Evolutionary conservation across 2,888 invertebrate genomes (phyloP).

Genomic region (Norana najaformis): DNA sequence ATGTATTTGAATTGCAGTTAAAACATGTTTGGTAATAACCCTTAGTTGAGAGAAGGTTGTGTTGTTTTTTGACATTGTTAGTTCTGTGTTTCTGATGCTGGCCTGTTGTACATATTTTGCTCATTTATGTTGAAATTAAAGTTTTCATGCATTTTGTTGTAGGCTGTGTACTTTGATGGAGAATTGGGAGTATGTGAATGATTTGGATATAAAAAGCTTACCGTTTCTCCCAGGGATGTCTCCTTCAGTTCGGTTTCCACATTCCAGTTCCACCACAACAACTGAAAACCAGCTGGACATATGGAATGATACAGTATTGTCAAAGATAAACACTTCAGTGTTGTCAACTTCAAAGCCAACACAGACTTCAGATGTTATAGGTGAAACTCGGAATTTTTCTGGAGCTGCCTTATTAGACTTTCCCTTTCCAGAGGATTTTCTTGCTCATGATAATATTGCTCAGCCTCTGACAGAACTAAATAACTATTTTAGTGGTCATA

Average conservation of each 20-base stretch:
- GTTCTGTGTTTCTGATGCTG: background rate
- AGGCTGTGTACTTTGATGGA: background rate
- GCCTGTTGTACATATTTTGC: background rate
- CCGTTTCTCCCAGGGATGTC: background rate
- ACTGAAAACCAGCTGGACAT: background rate
- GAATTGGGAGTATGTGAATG: background rate
- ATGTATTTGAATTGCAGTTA: background rate
- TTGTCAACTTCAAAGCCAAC: background rate
- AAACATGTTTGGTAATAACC: background rate
- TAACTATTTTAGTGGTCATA: background rate
- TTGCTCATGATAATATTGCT: background rate
- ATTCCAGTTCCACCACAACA: background rate
- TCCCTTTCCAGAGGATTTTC: background rate
- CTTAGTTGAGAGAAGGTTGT: background rate
- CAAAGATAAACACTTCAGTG: background rate
- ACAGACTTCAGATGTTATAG: background rate
- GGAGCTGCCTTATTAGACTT: too few relatives aligned
- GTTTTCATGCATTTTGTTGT: background rate
- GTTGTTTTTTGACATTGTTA: background rate
- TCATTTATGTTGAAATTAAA: background rate
- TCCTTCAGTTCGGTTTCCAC: background rate
- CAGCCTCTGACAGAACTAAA: background rate
- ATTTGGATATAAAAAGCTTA: background rate
- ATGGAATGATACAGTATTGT: background rate
- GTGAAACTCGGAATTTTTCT: background rate